Conservation (phyloP, 2,797 vertebrate genomes). For the Sebastiscus albofasciatus region DNA sequence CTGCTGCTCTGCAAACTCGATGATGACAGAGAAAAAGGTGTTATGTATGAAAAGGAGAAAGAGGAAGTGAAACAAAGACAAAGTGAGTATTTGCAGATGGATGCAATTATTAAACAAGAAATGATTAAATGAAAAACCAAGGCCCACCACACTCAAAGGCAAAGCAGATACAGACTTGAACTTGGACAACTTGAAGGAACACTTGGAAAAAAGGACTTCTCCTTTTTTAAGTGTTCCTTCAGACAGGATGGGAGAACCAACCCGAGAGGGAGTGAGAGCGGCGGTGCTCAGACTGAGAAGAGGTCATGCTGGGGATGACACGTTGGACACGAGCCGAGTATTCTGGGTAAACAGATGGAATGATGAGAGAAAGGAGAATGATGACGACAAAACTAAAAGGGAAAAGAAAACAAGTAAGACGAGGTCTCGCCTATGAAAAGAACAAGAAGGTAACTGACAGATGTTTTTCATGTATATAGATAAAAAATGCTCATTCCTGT, state of each 20-base stretch:
- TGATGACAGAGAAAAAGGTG: constrained; percentile 73
- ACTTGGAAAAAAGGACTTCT: constrained; percentile 34
- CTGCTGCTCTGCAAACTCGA: constrained; percentile 25
- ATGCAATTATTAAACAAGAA: constrained; percentile 14
- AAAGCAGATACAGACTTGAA: constrained; percentile 46
- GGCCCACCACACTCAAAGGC: constrained; percentile 49
- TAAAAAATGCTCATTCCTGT: not conserved
- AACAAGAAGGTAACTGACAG: not conserved
- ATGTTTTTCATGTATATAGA: not conserved
- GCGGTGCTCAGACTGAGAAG: constrained; percentile 75
- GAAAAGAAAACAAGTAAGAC: constrained; percentile 29
- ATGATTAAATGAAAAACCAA: constrained; percentile 45
- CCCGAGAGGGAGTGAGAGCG: constrained; percentile 80
- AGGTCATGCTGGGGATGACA: constrained; percentile 72
- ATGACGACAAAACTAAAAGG: constrained; percentile 47
- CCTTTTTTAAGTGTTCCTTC: constrained; percentile 39
- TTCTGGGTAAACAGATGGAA: constrained; percentile 77
- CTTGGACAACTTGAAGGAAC: constrained; percentile 49
- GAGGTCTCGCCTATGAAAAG: not conserved
- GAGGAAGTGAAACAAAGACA: constrained; percentile 20
- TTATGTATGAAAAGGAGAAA: constrained; percentile 56
- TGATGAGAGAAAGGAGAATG: constrained; percentile 52
- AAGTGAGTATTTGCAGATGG: constrained; percentile 32
- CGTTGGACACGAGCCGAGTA: constrained; percentile 81
- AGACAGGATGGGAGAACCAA: constrained; percentile 74